Percentiles rank a stretch among this genome's conserved stretches.
These are phyloP conservation scores for Cephus cinctus DNA, from an alignment of 1,140 invertebrate genomes.

Conservation along the genomic window DNA sequence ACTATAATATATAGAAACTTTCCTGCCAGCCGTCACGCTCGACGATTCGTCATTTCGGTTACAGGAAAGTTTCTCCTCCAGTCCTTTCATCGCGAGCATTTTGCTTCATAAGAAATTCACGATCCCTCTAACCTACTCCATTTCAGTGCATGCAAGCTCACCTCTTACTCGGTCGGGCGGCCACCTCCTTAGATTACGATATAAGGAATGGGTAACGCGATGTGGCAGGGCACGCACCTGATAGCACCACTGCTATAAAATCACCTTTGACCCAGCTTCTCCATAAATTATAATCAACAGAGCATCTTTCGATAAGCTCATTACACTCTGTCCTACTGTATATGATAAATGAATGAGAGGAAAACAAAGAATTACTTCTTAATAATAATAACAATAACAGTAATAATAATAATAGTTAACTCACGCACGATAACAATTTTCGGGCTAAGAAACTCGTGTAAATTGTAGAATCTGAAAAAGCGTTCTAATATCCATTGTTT, in stretches of 20 bases:
- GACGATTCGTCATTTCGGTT: background rate
- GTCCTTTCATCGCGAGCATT: conserved; percentile 25
- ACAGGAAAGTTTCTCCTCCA: background rate
- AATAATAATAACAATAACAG: no score
- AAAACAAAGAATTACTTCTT: no score
- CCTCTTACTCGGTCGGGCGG: conserved; percentile 32
- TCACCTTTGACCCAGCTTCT: conserved; percentile 26
- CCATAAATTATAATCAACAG: conserved; percentile 4
- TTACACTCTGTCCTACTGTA: background rate
- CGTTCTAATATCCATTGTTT: no score
- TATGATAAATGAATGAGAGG: no score
- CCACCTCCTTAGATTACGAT: conserved; percentile 49
- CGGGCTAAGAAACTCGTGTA: no score
- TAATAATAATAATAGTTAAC: no score
- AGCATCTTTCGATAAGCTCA: background rate
- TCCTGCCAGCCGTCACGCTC: no score
- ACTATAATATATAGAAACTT: no score
- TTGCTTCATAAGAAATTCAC: conserved; percentile 46
- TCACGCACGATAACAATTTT: no score
- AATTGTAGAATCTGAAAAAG: no score
- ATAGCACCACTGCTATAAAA: conserved; percentile 21
- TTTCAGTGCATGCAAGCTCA: conserved; percentile 39
- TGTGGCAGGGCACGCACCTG: conserved; percentile 38
- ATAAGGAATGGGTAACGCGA: conserved; percentile 45
- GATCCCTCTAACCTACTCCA: conserved; percentile 37